Evolutionary conservation across 2,113 vertebrate species (phyloP).

Genomic region (Diadophis punctatus): DNA sequence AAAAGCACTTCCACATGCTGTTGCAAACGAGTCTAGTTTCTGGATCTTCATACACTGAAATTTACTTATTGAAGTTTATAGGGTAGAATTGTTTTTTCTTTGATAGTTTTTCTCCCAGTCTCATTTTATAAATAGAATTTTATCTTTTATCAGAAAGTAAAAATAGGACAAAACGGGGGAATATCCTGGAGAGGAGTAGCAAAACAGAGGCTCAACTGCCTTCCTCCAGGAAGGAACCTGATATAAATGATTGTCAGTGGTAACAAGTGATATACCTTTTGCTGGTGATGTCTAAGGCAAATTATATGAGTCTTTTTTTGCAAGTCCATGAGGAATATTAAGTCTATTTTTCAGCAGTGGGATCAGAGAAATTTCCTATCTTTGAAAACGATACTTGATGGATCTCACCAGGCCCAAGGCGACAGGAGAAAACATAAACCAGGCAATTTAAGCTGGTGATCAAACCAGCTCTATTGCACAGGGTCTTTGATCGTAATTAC

Average conservation of each 20-base stretch:
- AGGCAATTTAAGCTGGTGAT: not conserved
- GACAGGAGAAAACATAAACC: not conserved
- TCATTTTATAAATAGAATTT: not conserved
- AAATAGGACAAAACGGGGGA: not conserved
- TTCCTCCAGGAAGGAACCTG: not conserved
- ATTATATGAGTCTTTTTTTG: not conserved
- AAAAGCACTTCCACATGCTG: not conserved
- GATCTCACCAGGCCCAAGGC: not conserved
- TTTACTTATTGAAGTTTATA: not conserved
- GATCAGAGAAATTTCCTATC: not conserved
- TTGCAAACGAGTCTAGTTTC: not conserved
- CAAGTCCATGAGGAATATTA: fast-evolving
- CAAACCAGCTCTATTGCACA: not conserved
- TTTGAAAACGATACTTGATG: constrained; percentile 2
- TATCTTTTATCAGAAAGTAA: not conserved
- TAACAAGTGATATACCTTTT: not conserved
- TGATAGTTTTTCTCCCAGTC: not conserved
- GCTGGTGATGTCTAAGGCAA: not conserved
- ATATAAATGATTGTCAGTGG: not conserved
- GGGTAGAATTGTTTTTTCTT: not conserved
- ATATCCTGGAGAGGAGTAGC: not conserved
- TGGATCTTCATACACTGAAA: not conserved
- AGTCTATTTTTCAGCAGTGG: not conserved
- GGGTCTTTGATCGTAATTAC: not conserved
- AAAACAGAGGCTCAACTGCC: not conserved